Base-by-base conservation (phyloP, 2,113 vertebrate genomes). In the Callorhinus ursinus region DNA sequence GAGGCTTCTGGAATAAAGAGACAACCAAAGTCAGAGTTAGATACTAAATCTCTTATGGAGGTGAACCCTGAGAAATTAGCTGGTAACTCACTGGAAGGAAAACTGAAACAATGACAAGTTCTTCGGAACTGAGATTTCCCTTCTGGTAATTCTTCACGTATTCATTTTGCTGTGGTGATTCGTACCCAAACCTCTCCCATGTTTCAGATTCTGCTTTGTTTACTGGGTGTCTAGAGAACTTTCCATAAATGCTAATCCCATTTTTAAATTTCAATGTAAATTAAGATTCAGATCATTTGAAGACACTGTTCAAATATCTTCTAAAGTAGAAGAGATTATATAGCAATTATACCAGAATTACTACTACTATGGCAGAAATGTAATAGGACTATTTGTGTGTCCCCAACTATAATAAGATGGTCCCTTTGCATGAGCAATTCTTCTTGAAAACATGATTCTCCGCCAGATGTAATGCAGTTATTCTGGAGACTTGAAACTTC, bases 1-100 rank as follows among this genome's bases (percentile, higher is more conserved):
- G 99, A 88, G 99, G 98, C 98, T 99, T 99, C 99, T 99, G 96
- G 97, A 98, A 98, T 10, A 90, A 88, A 97, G 63, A 69, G 80
- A 84, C 83, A 97, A 86, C 88, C 95, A 96, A 96, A 97, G 86
- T n/a, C 36, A 76, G 59, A 21, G 96, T 97, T 72, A 98, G 96
- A 26, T 46, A 24, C 69, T 61, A 31, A 22, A 67, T 46, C 33
- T 86, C 63, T 87, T 21, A 18, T 0, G n/a, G 10, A 71, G 53
- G 18, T 2, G 19, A 61, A 51, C 9, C 42, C 33, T 42, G 28
- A 96, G 80, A 86, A 61, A 49, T n/a, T 26, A 57, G 39, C 42
- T 89, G 49, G 79, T 4, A 39, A 86, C 76, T 53, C 89, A 55
- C 18, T 89, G 51, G 31, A 96, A 96, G 77, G 92, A 18, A 19